A percentile compares a stretch with the other conserved stretches of the same genome.
phyloP scores from a whole-genome alignment of 2,888 invertebrate species.

The Eilema depressum region DNA sequence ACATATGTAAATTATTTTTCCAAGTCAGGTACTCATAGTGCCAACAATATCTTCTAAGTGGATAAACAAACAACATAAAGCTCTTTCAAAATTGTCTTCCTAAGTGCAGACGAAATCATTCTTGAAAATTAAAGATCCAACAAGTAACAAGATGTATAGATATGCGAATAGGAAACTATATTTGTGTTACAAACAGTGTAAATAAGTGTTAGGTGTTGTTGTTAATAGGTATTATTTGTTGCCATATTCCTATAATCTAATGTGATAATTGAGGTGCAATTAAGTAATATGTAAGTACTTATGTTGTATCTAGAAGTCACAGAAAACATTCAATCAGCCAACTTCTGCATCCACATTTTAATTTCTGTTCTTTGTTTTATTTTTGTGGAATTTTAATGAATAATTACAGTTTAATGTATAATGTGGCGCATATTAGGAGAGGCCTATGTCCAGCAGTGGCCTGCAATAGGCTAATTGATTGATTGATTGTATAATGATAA shows the following conservation, averaged over 20 bases:
- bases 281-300: not conserved
- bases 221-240: too few species aligned
- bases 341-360: not conserved
- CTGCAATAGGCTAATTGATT: too few species aligned
- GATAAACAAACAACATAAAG: not conserved
- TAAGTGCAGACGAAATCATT: too few species aligned
- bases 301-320: not conserved
- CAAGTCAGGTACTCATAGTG: not conserved
- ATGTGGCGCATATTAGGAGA: too few species aligned
- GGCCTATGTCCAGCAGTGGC: too few species aligned
- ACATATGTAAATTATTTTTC: not conserved
- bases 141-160: not conserved
- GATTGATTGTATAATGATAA: too few species aligned
- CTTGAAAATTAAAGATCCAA: not conserved
- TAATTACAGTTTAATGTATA: too few species aligned
- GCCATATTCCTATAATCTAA: not conserved
- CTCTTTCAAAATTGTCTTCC: not conserved
- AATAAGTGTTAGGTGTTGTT: not conserved
- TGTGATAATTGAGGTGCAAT: not conserved
- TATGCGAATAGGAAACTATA: not conserved
- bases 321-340: not conserved
- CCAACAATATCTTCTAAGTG: not conserved
- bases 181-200: not conserved
- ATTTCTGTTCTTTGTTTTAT: not conserved
- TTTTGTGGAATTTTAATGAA: too few species aligned